phyloP scores from a whole-genome alignment of 2,113 vertebrate genomes.

The Emberiza fucata region DNA sequence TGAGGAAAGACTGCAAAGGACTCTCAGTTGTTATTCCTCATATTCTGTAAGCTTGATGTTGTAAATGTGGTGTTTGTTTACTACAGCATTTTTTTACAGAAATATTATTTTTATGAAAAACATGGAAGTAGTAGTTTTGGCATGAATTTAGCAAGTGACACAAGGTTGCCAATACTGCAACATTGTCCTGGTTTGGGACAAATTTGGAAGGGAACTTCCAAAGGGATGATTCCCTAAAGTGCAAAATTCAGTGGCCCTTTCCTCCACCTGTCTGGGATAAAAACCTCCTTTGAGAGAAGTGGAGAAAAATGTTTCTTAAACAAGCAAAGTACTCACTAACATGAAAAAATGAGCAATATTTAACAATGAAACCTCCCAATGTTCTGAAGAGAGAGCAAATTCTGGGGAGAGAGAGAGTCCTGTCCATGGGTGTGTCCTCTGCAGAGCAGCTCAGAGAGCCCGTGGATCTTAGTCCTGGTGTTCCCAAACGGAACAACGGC shows the following conservation, averaged over 20 bases:
- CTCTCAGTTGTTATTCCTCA: neutral
- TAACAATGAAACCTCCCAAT: neutral
- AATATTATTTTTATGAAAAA: neutral
- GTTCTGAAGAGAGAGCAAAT: neutral
- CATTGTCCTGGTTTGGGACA: neutral
- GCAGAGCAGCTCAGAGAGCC: neutral
- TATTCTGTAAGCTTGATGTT: neutral
- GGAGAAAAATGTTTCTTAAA: neutral
- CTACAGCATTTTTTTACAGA: neutral
- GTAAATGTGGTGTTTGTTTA: neutral
- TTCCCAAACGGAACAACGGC: rapidly evolving
- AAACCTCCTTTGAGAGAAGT: neutral
- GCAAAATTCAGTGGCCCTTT: neutral
- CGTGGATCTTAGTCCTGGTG: rapidly evolving
- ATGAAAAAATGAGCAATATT: neutral
- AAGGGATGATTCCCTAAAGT: neutral
- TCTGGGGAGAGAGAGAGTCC: neutral
- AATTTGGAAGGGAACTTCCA: neutral
- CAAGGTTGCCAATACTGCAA: neutral
- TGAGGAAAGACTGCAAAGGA: neutral
- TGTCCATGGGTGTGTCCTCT: rapidly evolving
- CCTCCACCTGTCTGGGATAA: rapidly evolving
- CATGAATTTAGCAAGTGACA: neutral
- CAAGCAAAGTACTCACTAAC: neutral
- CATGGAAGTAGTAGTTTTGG: neutral